Conservation (phyloP, 2,888 invertebrate genomes). For the Tuberolachnus salignus region DNA sequence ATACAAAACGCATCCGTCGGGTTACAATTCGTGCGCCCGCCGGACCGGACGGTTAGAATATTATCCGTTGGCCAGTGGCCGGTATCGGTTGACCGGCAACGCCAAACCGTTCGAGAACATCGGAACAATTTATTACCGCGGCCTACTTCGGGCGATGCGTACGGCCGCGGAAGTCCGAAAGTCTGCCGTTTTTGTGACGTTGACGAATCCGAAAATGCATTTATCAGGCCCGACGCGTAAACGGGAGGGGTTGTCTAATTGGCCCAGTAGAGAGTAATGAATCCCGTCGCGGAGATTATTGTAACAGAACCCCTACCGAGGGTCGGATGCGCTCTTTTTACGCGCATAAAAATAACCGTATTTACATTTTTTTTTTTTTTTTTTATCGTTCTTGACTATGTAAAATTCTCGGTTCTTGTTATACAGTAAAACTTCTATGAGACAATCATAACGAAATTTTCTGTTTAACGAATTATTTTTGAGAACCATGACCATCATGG, state of each 20-base stretch:
- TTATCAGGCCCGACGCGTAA: slow-evolving; percentile 21
- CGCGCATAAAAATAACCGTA: not conserved
- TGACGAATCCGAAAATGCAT: slow-evolving; percentile 40
- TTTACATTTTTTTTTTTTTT: no score
- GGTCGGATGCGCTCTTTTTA: not conserved
- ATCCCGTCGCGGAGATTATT: slow-evolving; percentile 34
- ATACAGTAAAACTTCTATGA: no score
- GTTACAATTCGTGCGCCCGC: no score
- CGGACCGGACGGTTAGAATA: no score
- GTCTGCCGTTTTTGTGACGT: slow-evolving; percentile 30
- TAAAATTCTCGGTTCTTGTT: no score
- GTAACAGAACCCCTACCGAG: not conserved
- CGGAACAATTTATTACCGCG: slow-evolving; percentile 30
- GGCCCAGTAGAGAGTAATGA: slow-evolving; percentile 30
- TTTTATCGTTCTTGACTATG: no score
- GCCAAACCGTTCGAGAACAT: not conserved
- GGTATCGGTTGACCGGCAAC: not conserved
- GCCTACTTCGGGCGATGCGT: not conserved
- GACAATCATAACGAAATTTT: no score
- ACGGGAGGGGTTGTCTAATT: not conserved
- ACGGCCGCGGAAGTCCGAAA: no score
- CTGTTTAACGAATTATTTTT: no score
- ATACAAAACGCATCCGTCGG: no score
- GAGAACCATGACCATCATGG: no score
- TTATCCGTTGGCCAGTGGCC: not conserved